These are phyloP conservation scores for Sebastes nivosus DNA, from an alignment of 2,797 vertebrate genomes.

Conservation along the genomic window DNA sequence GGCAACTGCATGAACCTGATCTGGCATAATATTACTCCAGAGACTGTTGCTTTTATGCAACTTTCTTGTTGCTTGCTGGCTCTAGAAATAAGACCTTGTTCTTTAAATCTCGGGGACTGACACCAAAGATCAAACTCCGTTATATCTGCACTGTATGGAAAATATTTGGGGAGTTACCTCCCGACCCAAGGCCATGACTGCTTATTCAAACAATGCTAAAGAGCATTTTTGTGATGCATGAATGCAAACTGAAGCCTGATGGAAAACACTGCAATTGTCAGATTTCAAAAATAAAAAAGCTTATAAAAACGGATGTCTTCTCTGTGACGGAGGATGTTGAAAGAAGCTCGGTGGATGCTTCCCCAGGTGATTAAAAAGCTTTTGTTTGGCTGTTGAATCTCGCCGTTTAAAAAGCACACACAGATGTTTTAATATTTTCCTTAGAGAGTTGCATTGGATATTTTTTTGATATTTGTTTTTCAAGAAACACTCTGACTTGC, in stretches of 20 bases:
- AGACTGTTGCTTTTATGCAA: neutral
- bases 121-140: neutral
- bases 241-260: neutral
- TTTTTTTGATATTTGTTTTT: neutral
- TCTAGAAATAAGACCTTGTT: neutral
- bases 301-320: neutral
- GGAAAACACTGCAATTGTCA: neutral
- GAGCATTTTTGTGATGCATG: neutral
- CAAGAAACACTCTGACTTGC: neutral
- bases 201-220: neutral
- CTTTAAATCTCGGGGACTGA: neutral
- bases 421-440: conserved; percentile 7
- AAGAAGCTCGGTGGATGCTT: neutral
- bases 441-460: neutral
- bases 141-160: neutral
- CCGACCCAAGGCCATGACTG: neutral
- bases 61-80: neutral
- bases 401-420: neutral
- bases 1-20: neutral
- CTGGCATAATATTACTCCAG: neutral
- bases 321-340: neutral
- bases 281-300: neutral
- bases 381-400: neutral
- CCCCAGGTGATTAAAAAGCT: neutral
- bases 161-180: neutral